Conservation (phyloP, 2,113 vertebrate species). For the Psophia crepitans region DNA sequence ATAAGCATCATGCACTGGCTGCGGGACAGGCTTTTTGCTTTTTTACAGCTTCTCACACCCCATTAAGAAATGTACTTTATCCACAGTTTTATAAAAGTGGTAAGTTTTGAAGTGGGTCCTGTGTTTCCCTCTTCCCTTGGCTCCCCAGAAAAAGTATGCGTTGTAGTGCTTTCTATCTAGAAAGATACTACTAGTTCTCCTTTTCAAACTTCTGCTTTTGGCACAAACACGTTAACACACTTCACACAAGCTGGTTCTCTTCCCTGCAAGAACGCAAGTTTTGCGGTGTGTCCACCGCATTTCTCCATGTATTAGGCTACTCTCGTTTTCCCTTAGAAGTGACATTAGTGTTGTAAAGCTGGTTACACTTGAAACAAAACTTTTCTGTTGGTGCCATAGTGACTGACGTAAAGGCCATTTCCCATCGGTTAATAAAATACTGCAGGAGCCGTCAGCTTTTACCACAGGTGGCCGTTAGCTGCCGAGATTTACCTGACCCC, state of each 20-base stretch:
- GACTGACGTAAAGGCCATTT: neutral
- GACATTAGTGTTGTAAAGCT: neutral
- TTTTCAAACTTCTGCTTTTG: neutral
- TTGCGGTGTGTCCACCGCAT: neutral
- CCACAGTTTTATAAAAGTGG: neutral
- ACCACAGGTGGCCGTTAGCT: neutral
- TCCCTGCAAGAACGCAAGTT: neutral
- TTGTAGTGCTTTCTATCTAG: neutral
- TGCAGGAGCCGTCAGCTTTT: neutral
- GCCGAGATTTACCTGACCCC: neutral
- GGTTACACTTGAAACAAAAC: neutral
- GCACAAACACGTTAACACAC: neutral
- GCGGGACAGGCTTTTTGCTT: neutral
- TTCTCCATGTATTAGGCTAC: neutral
- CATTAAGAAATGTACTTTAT: neutral
- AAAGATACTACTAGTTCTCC: neutral
- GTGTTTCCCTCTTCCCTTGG: neutral
- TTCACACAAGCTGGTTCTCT: neutral
- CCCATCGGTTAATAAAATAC: neutral
- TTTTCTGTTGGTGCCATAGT: neutral
- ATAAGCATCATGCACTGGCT: neutral
- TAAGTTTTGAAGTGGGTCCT: neutral
- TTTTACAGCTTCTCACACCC: neutral
- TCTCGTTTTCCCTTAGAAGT: neutral
- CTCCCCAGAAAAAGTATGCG: neutral